Evolutionary conservation across 2,797 vertebrate genomes (phyloP).

Genomic region (Aquila chrysaetos): DNA sequence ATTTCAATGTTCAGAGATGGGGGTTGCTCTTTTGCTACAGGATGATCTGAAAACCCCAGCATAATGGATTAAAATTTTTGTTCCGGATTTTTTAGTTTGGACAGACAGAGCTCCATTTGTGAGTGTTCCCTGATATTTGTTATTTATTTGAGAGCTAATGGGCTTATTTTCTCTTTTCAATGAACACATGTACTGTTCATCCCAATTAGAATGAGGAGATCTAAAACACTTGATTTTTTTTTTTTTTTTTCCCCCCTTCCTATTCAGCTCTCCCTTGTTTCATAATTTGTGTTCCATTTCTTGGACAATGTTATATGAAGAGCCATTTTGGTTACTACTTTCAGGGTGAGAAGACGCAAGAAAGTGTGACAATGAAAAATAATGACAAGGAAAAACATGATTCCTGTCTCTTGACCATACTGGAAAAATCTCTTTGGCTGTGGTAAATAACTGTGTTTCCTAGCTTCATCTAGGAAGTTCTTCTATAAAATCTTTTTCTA

Average conservation of each 20-base stretch:
- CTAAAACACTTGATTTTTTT: slow-evolving; percentile 10
- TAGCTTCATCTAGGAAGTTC: neutral
- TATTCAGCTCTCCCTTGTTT: slow-evolving; percentile 29
- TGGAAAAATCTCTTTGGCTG: neutral
- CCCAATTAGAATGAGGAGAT: slow-evolving; percentile 44
- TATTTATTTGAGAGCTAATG: slow-evolving; percentile 34
- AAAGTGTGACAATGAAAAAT: neutral
- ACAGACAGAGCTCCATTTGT: slow-evolving; percentile 12
- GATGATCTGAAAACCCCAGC: neutral
- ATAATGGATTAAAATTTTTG: neutral
- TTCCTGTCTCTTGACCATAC: neutral
- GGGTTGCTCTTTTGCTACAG: neutral
- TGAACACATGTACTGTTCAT: slow-evolving; percentile 34
- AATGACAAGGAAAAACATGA: neutral
- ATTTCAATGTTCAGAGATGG: neutral
- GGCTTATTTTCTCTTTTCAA: slow-evolving; percentile 43
- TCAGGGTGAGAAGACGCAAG: neutral
- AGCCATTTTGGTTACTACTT: slow-evolving; percentile 5
- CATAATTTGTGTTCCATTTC: slow-evolving; percentile 45
- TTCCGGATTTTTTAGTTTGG: neutral
- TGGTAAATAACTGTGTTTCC: neutral
- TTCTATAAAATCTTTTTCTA: neutral
- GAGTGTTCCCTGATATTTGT: slow-evolving; percentile 22
- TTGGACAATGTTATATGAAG: neutral
- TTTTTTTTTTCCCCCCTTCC: neutral